Base-by-base conservation (phyloP, 2,797 vertebrate species). In the Cephalopachus bancanus region DNA sequence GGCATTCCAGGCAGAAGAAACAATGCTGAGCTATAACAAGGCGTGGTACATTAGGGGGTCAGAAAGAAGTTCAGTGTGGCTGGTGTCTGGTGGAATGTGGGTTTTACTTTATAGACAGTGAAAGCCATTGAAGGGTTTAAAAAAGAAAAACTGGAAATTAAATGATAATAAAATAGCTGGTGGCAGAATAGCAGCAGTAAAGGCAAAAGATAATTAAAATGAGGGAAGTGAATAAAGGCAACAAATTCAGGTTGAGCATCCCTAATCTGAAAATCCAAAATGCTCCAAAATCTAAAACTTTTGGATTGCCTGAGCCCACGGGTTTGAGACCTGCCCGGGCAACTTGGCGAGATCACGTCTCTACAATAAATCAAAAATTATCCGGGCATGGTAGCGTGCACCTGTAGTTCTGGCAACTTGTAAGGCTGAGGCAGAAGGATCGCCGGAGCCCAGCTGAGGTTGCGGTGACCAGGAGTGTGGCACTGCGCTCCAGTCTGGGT, bases 201-300 rank as follows among this genome's bases (percentile, higher is more conserved):
- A 91, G 26, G 51, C 83, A n/a, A 78, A 28, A 91, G 9, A 60
- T 17, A 90, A 74, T 60, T 84, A 84, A 80, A 95, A 62, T 67
- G 17, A 30, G 44, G 30, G 19, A 72, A 69, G 49, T 37, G 1
- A 17, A 10, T n/a, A 90, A 4, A 64, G 30, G 16, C 67, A 80
- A 88, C 24, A 81, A 83, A 20, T 28, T 81, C 12, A 37, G 55
- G 19, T 57, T 57, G n/a, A 33, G n/a, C 20, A 79, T n/a, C n/a
- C n/a, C 12, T 79, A 59, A 57, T 59, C 30, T 33, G 55, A 33
- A 59, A 79, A 79, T 59, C 53, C n/a, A 30, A 57, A 79, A 57
- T 57, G 5, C 19, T 79, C 3, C 76, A 57, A 79, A 79, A 57
- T 57, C 30, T 5, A 57, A 33, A 44, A 44, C 44, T 44, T 44